Base-by-base conservation (phyloP, 2,888 invertebrate species). In the Melanargia galathea region DNA sequence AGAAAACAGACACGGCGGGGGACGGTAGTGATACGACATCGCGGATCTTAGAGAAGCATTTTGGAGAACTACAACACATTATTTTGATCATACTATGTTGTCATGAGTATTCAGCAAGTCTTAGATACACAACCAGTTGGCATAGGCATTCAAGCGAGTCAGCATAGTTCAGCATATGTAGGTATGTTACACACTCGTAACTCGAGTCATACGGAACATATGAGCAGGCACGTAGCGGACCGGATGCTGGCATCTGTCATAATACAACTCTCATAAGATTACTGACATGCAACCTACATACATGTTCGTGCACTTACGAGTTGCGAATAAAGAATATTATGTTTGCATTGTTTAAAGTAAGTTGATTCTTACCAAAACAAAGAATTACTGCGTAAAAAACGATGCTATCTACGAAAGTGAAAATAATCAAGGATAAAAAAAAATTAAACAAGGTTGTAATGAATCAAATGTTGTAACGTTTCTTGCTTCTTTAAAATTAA, bases 401-500 rank as follows among this genome's bases (percentile, higher is more conserved):
- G n/a, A n/a, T n/a, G n/a, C n/a, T n/a, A n/a, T n/a, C n/a, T n/a
- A n/a, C n/a, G n/a, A n/a, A n/a, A n/a, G n/a, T n/a, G n/a, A 26
- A 26, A 26, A 1, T 26, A 26, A 26, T 26, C 45, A 11, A 46
- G 45, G 22, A 46, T 46, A 46, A 26, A 8, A 30, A 30, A 49
- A n/a, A n/a, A n/a, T n/a, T 10, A 16, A 30, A 49, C 13, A 26
- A n/a, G n/a, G 30, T 26, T 10, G 30, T 49, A 30, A 49, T 30
- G 49, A 49, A 49, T 49, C 48, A 48, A 30, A 16, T 18, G 18
- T n/a, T 51, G 33, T 33, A 54, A 45, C 35, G 33, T 22, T 52
- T 60, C 20, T 54, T 43, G 11, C 45, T 26, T 30, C 30, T 16
- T 24, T 24, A 54, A 54, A 45, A 54, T 45, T 52, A 40, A 60